These are phyloP conservation scores for Brachionus manjavacas DNA, from an alignment of 1,140 invertebrate genomes.

Conservation along the genomic window DNA sequence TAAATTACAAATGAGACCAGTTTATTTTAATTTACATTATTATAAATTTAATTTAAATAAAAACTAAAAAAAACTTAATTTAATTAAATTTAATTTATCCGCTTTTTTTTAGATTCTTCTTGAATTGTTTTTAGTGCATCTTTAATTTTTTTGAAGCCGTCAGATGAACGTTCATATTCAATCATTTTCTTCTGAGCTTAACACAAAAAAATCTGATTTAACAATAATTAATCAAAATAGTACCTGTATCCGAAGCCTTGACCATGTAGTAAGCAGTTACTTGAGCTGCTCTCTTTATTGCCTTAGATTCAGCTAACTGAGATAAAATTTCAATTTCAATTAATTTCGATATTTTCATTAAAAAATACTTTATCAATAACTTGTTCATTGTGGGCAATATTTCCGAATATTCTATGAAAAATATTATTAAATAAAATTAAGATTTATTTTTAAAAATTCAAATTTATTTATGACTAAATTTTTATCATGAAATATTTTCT, in stretches of 20 bases:
- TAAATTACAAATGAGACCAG: neutral
- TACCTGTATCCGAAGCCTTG: conserved; percentile 20
- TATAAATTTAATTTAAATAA: neutral
- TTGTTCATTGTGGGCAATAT: conserved; percentile 23
- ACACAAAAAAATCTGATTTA: neutral
- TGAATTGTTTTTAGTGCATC: neutral
- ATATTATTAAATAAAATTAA: neutral
- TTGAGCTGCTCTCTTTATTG: conserved; percentile 17
- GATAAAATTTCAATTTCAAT: neutral
- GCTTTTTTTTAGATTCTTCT: neutral
- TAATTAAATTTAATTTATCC: neutral
- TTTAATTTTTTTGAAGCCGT: neutral
- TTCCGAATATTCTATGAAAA: conserved; percentile 21
- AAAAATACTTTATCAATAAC: conserved; percentile 37
- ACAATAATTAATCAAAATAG: neutral
- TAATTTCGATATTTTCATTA: neutral
- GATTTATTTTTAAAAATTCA: too few species aligned
- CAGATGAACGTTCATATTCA: conserved; percentile 10
- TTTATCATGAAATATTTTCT: neutral
- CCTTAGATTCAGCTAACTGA: conserved; percentile 19
- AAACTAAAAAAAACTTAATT: neutral
- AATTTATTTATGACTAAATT: neutral
- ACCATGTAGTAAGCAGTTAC: conserved; percentile 34
- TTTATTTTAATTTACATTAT: conserved; percentile 1
- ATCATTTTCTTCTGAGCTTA: conserved; percentile 22